Base-by-base conservation (phyloP, 2,888 invertebrate genomes). In the Drosophila infuscata region DNA sequence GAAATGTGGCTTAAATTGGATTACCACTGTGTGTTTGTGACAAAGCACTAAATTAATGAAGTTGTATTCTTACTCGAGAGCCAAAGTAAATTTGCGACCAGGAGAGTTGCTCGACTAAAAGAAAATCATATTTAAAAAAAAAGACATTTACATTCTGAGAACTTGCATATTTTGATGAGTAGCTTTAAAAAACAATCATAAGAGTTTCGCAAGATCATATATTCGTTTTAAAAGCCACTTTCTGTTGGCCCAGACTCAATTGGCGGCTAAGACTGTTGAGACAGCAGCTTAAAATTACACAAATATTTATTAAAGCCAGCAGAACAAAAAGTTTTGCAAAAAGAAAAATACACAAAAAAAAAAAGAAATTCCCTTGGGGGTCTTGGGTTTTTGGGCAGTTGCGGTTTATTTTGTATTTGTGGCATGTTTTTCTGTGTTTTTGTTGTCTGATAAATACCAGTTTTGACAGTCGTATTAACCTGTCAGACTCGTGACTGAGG, bases 391-490 rank as follows among this genome's bases (percentile, higher is more conserved):
- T 73, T 46, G 59, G 49, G 63, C 61, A 43, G 61, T 69, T 76
- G 69, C 46, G 66, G 67, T 64, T 76, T 63, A 56, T 52, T 65
- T 11, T 53, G n/a, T 51, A 25, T 60, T 29, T 35, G 36, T 54
- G 25, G 46, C 46, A 15, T 48, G 12, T 41, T 49, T 43, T 43
- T 41, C 6, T 43, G 15, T 33, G 8, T 57, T 36, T 48, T 43
- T 62, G 48, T 41, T 76, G 65, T 61, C 74, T 83, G 83, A 81
- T 83, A 83, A 83, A 83, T 85, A 81, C 81, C 74, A 74, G 58
- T 85, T 83, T 85, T 86, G 86, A 83, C 83, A 83, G 83, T 81
- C 83, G 83, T 83, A 83, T 83, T 85, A 86, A 83, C 78, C 81
- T 83, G 83, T 83, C 83, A 83, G 69, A 83, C 74, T 74, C 63